These are phyloP conservation scores for Lochmaea capreae DNA, from an alignment of 2,888 invertebrate species.

Conservation along the genomic window DNA sequence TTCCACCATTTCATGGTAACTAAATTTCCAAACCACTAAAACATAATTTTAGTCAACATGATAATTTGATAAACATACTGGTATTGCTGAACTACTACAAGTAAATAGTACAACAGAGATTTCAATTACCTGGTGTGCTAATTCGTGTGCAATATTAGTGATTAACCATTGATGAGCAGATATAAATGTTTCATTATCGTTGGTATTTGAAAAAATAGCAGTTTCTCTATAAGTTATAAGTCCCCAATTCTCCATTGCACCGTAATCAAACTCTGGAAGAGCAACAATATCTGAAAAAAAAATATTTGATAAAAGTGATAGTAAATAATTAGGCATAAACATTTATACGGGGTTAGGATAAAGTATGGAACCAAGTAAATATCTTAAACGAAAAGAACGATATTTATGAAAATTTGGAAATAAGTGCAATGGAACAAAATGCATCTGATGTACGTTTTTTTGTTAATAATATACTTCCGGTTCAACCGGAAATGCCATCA, in stretches of 20 bases:
- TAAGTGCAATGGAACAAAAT: too few relatives aligned
- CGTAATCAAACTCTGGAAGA: constrained; percentile 81
- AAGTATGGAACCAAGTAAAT: too few relatives aligned
- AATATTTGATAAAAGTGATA: background rate
- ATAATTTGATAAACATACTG: background rate
- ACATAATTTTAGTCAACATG: constrained; percentile 36
- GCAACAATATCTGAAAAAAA: constrained; percentile 74
- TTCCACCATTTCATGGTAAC: constrained; percentile 97
- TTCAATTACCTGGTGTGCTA: constrained; percentile 78
- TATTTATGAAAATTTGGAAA: too few relatives aligned
- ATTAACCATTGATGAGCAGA: constrained; percentile 76
- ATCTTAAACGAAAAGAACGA: too few relatives aligned
- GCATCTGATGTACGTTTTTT: too few relatives aligned
- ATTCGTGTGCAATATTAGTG: constrained; percentile 74
- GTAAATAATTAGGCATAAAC: background rate
- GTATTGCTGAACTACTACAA: background rate
- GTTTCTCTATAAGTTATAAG: constrained; percentile 80
- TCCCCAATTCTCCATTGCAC: constrained; percentile 90
- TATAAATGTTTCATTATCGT: constrained; percentile 73
- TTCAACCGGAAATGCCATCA: too few relatives aligned
- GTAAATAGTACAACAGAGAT: background rate
- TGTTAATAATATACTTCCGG: too few relatives aligned
- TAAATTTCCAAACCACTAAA: constrained; percentile 87
- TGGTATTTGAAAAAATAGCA: constrained; percentile 70
- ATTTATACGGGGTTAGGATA: too few relatives aligned